Conservation (phyloP, 2,797 vertebrate genomes). For the Myiotriccus ornatus region DNA sequence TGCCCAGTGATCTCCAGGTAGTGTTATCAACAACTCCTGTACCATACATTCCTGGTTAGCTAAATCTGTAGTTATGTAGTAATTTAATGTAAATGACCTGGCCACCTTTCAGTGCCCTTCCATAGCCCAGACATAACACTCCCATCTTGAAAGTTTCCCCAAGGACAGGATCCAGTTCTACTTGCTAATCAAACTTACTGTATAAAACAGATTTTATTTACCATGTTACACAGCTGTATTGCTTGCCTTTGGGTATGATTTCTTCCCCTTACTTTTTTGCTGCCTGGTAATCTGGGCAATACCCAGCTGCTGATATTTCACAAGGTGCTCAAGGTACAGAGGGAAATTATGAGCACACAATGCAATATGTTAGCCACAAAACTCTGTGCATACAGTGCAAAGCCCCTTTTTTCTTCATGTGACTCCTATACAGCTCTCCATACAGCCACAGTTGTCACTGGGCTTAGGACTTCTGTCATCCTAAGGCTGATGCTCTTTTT, state of each 20-base stretch:
- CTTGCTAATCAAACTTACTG: background rate
- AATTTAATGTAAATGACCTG: background rate
- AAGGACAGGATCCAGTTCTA: background rate
- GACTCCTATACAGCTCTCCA: background rate
- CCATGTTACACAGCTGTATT: background rate
- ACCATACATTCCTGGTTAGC: background rate
- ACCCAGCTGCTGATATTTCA: background rate
- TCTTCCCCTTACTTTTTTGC: background rate
- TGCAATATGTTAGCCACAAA: background rate
- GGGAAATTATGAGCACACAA: background rate
- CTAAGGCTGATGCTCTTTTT: background rate
- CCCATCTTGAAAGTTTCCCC: background rate
- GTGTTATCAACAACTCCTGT: background rate
- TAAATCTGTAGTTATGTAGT: background rate
- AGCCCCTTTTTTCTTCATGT: no score
- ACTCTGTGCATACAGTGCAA: background rate
- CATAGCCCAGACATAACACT: background rate
- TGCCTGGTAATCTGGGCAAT: background rate
- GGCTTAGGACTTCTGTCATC: rapidly evolving
- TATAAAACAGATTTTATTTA: background rate
- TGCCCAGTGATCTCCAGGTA: conserved; percentile 61
- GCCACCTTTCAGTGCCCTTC: background rate
- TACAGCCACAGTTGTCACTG: background rate
- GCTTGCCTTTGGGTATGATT: background rate
- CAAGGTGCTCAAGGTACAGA: background rate